Evolutionary conservation across 2,888 invertebrate genomes (phyloP), one percentile per base, ranked within the genome.

Genomic region (Agrotis segetum): DNA sequence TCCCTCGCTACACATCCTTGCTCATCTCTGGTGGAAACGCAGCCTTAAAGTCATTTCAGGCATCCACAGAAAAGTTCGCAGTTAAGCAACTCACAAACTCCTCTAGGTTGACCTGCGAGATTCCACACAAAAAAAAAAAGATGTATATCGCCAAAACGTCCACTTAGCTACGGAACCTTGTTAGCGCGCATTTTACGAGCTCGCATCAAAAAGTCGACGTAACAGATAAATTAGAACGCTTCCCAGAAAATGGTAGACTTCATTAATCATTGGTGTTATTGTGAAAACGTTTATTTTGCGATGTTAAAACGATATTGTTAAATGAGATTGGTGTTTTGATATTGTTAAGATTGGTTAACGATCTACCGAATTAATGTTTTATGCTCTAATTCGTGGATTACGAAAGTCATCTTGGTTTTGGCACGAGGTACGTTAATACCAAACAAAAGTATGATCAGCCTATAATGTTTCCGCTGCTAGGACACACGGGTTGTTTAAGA

Each of bases 221-320:
- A 79, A 82, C 79, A 79, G 83, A 87, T 86, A 85, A 79, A 75
- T 85, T 84, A 83, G 83, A 87, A 78, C 83, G 85, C 74, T 75
- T 70, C 67, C 61, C 67, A 71, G 78, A 71, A 79, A 74, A 74
- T 66, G 60, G 64, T 29, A 29, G 61, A 68, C 53, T 83, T 82
- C 86, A 88, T 88, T 88, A 85, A 87, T 88, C 88, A 88, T 83
- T 49, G 66, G 61, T 52, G 13, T 60, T 69, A 74, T 84, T 76
- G 58, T 69, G 73, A 47, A 63, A 46, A 76, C 72, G 83, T 83
- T 75, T 49, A 21, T 68, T 53, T 56, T 24, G 66, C 68, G 77
- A 74, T 61, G 24, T 21, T 61, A 50, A 61, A 77, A 59, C 61
- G 68, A 61, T 69, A 47, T 69, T 78, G n/a, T 58, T 19, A 62